Evolutionary conservation across 1,140 invertebrate genomes (phyloP), one percentile per base, ranked within the genome.

Genomic region (Heliconius hermathena): DNA sequence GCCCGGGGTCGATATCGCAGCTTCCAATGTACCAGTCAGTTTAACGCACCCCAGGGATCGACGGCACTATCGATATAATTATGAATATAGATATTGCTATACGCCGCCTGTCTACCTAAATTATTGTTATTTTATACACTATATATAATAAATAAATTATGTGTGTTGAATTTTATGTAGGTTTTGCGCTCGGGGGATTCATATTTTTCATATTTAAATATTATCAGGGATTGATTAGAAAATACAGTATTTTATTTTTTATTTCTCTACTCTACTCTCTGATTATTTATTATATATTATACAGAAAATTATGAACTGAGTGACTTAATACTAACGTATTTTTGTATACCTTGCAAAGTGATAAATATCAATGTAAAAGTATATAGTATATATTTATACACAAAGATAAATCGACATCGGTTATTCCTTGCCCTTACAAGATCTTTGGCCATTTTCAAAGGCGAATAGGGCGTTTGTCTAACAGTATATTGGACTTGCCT

Each of bases 21-120:
- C 86, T 85, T 84, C 82, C 83, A 83, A 78, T 82, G 83, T 86
- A 82, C 82, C 87, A 84, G 85, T 84, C 87, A 84, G 77, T 90
- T 89, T 90, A 91, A 83, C 84, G 83, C 86, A 81, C 87, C 86
- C 88, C 76, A 74, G 88, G 85, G 87, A 88, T 76, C 46, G 73
- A 33, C 78, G 80, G 83, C 83, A 36, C 74, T 78, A 81, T 70
- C 81, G 82, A 88, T 84, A 82, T 85, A 84, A 84, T 85, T 81
- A 86, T 84, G 75, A 82, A 80, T 84, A 79, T 54, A 60, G 52
- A 54, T 83, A 81, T 71, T 57, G 49, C 73, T 36, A 70, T 11
- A 46, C 41, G 5, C 20, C 74, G 41, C 41, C 41, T 46, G 72
- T 73, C 29, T 60, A 73, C 8, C 49, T 73, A 29, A 66, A 29